phyloP scores from a whole-genome alignment of 2,888 invertebrate species.

The Cybosia mesomella region DNA sequence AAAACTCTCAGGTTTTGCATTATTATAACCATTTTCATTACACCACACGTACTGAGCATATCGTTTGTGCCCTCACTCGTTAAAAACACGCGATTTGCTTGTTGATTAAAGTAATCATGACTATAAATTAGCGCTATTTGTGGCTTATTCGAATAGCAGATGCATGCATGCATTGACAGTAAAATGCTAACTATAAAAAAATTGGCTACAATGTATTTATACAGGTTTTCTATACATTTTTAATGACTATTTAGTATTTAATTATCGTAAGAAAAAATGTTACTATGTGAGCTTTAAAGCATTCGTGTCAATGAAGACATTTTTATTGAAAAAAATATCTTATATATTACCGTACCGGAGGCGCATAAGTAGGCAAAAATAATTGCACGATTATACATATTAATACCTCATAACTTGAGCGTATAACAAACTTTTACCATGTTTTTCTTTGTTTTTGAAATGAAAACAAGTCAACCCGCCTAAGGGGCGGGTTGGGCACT shows the following conservation, averaged over 20 bases:
- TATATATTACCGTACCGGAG: neutral
- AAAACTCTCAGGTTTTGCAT: neutral
- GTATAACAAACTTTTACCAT: too few species aligned
- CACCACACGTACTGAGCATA: neutral
- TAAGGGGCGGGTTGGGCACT: too few species aligned
- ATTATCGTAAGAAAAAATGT: neutral
- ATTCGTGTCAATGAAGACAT: neutral
- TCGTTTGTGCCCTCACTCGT: too few species aligned
- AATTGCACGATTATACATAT: neutral
- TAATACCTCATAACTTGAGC: neutral
- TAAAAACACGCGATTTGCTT: neutral
- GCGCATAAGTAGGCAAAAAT: neutral
- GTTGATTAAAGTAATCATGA: neutral
- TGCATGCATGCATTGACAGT: conserved; percentile 1
- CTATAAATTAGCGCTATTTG: conserved; percentile 11
- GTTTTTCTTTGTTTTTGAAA: too few species aligned
- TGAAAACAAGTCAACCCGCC: too few species aligned
- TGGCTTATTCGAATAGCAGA: conserved; percentile 7
- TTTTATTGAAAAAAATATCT: neutral
- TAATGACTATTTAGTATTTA: conserved; percentile 9
- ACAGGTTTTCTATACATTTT: neutral
- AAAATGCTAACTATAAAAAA: neutral
- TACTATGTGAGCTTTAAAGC: neutral
- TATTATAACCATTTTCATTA: neutral
- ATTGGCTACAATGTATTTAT: neutral